Conservation (phyloP, 2,797 vertebrate genomes). For the Anisognathus igniventris region DNA sequence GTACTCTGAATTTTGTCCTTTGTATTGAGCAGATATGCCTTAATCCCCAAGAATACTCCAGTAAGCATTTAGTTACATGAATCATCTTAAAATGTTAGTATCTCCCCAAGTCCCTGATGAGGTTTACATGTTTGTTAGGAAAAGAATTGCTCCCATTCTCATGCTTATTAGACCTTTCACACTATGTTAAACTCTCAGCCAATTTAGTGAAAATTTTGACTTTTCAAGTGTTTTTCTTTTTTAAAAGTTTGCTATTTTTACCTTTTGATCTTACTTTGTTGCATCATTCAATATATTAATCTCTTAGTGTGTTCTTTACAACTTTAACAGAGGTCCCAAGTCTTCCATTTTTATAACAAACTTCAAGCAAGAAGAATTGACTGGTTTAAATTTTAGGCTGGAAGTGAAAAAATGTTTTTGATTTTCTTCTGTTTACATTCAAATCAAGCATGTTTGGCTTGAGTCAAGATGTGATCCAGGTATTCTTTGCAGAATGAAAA, state of each 20-base stretch:
- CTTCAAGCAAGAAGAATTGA: background rate
- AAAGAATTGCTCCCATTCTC: background rate
- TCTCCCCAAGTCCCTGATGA: background rate
- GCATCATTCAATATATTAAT: background rate
- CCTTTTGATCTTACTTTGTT: background rate
- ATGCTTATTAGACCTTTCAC: background rate
- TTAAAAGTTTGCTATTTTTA: background rate
- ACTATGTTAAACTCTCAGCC: background rate
- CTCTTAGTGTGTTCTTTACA: background rate
- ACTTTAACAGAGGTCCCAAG: background rate
- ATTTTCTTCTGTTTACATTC: background rate
- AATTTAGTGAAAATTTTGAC: background rate
- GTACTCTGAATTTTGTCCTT: background rate
- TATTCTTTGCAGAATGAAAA: background rate
- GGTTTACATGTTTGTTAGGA: background rate
- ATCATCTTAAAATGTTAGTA: background rate
- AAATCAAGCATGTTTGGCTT: background rate
- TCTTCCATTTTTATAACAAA: background rate
- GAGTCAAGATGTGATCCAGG: background rate
- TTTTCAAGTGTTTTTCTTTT: background rate
- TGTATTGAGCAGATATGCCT: background rate
- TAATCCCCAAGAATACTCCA: background rate
- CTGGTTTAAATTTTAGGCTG: background rate
- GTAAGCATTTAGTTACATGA: background rate
- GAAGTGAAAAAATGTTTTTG: background rate